Base-by-base conservation (phyloP, 2,888 invertebrate genomes). In the Harmothoe impar region DNA sequence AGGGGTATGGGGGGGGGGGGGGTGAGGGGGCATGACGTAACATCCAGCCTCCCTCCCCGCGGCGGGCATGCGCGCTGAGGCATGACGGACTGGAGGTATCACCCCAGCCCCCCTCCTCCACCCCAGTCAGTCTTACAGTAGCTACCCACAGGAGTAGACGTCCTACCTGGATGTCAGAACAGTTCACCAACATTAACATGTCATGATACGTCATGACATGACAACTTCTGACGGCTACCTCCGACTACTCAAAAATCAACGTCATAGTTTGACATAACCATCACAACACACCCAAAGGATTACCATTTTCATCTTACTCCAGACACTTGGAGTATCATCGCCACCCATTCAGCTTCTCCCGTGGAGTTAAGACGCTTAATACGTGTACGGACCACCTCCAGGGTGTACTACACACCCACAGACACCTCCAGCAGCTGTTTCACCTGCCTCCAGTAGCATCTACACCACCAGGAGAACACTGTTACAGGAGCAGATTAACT, bases 361-460 rank as follows among this genome's bases (percentile, higher is more conserved):
- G 23, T 62, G 62, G 62, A 62, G 62, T 62, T 62, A 62, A 62
- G 62, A 62, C 20, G 62, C 62, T 62, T 62, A 52, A 17, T 52
- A 62, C 43, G 5, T 43, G 43, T 10, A 62, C 23, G 62, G 62
- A 62, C 62, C 62, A n/a, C 62, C 62, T 62, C 62, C 62, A 62
- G 62, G 20, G 62, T 62, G 20, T n/a, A 62, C 7, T 5, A 62
- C 62, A 62, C 62, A 3, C 20, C 23, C n/a, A 20, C 54, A 52
- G 12, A 3, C 15, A n/a, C 62, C 23, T 7, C 12, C 62, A n/a
- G 62, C 23, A 62, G 62, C 62, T n/a, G n/a, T n/a, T 3, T 62
- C 62, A 62, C 23, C 62, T 62, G 62, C 62, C n/a, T 62, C 62
- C n/a, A 62, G 62, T 3, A 62, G 3, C 43, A 43, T 10, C 43